Evolutionary conservation across 2,797 vertebrate species (phyloP), one percentile per base, ranked within the genome.

Genomic region (Acanthis flammea): DNA sequence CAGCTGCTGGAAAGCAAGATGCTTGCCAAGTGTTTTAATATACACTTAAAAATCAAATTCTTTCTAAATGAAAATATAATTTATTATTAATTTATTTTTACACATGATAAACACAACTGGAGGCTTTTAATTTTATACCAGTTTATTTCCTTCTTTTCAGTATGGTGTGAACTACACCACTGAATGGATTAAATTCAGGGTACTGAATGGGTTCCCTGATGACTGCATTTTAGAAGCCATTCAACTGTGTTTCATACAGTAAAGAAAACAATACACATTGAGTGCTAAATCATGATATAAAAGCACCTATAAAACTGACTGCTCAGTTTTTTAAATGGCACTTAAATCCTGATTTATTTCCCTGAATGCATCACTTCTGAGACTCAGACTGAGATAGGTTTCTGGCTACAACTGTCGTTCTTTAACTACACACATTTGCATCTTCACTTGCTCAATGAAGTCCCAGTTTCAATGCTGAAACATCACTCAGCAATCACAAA

Each of bases 241-340:
- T 90, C 58, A 90, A 90, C 77, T 53, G 24, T 42, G 39, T 70
- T 91, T 89, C 70, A 92, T 86, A 72, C 25, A 88, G 71, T 72
- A 83, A 83, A 87, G 92, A 89, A 95, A 96, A 90, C 61, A 94
- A 87, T 83, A 71, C 31, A 86, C 76, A 80, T 48, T 66, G 68
- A 78, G 70, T 75, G 50, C 75, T 93, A 95, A 92, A 96, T 93
- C 85, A 93, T 78, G 7, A 68, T 66, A 90, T 66, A 95, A 93
- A 97, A 94, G 54, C 51, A 93, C 27, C 81, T 86, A 90, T 92
- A 95, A 95, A 93, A 70, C 85, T 85, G 84, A 88, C 75, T 85
- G 65, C 65, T 77, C 19, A 19, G 31, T 47, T 95, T 92, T 92
- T 61, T 1, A 84, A 82, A 85, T 68, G 75, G 30, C 66, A 80